A percentile compares a stretch with the other conserved stretches of the same genome.
phyloP scores from a whole-genome alignment of 2,113 vertebrate species.

The Dolichallabes microphthalmus region DNA sequence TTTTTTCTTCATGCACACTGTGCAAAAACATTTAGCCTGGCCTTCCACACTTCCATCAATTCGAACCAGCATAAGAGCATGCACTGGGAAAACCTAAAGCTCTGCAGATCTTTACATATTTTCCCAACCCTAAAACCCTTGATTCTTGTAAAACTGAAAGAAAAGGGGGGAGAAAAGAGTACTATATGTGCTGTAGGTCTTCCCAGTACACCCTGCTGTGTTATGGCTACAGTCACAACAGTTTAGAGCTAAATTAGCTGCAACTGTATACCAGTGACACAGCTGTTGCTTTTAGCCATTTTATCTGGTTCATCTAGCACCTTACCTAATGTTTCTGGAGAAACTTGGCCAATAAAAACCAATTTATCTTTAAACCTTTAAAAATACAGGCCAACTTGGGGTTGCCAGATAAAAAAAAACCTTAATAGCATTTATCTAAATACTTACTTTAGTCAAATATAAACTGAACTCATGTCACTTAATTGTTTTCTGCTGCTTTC shows the following conservation, averaged over 20 bases:
- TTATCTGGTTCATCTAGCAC: neutral
- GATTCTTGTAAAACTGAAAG: neutral
- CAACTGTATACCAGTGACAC: neutral
- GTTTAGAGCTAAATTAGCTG: neutral
- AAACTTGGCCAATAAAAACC: neutral
- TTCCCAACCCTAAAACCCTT: neutral
- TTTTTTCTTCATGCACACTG: neutral
- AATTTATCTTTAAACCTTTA: neutral
- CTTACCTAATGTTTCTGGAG: neutral
- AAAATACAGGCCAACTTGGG: neutral
- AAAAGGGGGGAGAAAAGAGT: too few relatives aligned
- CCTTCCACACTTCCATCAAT: neutral
- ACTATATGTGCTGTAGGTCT: neutral
- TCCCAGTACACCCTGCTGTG: neutral
- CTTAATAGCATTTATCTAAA: neutral
- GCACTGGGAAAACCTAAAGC: neutral
- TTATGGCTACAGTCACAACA: neutral
- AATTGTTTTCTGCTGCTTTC: neutral
- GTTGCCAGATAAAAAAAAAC: neutral
- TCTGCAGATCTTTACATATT: neutral
- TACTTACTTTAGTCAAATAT: neutral
- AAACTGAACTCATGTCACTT: neutral
- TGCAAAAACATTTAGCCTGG: neutral
- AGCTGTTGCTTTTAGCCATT: neutral
- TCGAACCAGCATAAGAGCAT: neutral